These are phyloP conservation scores for Pachydiplax longipennis DNA, from an alignment of 2,888 invertebrate genomes.

Conservation along the genomic window DNA sequence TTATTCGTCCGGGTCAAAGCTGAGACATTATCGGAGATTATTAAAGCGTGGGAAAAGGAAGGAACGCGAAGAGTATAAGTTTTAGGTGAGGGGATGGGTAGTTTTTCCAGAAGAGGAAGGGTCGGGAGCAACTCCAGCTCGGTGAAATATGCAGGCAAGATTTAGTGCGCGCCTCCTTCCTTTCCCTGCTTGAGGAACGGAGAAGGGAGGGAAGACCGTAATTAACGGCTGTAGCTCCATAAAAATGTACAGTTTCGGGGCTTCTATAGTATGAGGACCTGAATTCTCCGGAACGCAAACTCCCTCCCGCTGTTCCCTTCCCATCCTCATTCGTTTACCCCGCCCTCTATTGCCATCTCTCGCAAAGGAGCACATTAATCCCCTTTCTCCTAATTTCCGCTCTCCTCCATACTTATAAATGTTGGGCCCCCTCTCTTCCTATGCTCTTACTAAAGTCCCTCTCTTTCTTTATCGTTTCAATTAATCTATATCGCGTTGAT, in stretches of 20 bases:
- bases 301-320: not conserved
- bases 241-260: constrained; percentile 34
- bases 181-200: not conserved
- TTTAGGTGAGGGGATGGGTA: not conserved
- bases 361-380: not conserved
- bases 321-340: not conserved
- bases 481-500: not conserved
- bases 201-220: not conserved
- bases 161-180: constrained; percentile 1
- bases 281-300: constrained; percentile 4
- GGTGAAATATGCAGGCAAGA: constrained; percentile 41
- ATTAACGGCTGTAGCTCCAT: constrained; percentile 27
- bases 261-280: constrained; percentile 27
- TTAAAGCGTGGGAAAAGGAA: not conserved
- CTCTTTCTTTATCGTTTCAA: not conserved
- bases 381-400: not conserved
- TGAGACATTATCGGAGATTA: not conserved
- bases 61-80: not conserved
- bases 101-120: not conserved
- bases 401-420: constrained; percentile 7
- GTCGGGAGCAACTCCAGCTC: not conserved
- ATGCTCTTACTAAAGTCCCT: not conserved
- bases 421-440: not conserved
- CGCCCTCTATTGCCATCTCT: not conserved
- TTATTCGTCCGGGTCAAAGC: too few species aligned